Conservation (phyloP, 2,113 vertebrate genomes). For the Loxodonta africana region DNA sequence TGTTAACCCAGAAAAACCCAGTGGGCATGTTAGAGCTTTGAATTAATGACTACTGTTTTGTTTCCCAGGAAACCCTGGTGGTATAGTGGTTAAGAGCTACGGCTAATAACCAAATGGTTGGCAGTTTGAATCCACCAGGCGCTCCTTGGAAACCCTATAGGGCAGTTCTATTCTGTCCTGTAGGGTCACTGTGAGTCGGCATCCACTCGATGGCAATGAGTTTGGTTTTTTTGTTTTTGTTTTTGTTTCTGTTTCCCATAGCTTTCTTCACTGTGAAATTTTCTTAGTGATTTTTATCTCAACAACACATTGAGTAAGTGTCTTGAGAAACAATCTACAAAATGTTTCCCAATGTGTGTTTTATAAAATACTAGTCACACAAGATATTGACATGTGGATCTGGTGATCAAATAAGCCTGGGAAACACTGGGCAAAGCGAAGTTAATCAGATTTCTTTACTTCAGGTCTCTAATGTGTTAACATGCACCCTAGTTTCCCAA, state of each 20-base stretch:
- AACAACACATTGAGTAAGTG: neutral
- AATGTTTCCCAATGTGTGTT: neutral
- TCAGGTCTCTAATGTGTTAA: neutral
- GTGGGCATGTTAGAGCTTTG: neutral
- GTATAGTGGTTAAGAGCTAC: too few species aligned
- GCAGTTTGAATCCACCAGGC: too few species aligned
- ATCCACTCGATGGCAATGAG: too few species aligned
- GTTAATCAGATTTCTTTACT: neutral
- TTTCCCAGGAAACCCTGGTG: too few species aligned
- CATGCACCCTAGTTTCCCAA: neutral
- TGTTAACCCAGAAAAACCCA: neutral
- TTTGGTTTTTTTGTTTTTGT: too few species aligned
- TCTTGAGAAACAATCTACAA: neutral
- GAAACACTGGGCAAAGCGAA: neutral
- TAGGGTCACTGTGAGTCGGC: too few species aligned
- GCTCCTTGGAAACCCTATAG: too few species aligned
- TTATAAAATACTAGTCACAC: neutral
- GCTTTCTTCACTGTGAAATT: constrained; percentile 37
- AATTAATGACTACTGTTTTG: neutral
- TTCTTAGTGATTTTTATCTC: constrained; percentile 44
- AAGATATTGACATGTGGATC: neutral
- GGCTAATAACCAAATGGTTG: too few species aligned
- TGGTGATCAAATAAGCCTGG: neutral
- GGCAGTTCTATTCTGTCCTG: too few species aligned
- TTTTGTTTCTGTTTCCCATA: neutral